These are phyloP conservation scores for Papilio xuthus DNA, from an alignment of 1,140 invertebrate genomes.

Conservation along the genomic window DNA sequence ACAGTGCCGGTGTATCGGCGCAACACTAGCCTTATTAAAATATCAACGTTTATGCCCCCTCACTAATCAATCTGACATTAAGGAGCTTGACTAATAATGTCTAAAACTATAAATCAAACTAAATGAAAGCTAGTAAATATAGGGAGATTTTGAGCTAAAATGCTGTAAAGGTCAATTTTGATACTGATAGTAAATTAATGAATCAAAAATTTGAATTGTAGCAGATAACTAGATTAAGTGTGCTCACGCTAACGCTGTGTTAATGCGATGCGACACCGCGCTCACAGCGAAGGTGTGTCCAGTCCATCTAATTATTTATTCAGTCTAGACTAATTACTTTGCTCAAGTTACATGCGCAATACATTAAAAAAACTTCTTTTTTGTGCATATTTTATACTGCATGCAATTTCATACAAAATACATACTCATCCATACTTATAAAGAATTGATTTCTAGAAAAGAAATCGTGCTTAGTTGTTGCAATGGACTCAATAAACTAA, in stretches of 20 bases:
- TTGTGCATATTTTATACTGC: not conserved
- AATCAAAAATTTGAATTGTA: not conserved
- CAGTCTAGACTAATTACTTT: constrained; percentile 20
- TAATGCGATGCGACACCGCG: constrained; percentile 11
- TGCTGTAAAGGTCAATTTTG: not conserved
- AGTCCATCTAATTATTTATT: constrained; percentile 17
- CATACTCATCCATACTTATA: not conserved
- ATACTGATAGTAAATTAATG: not conserved
- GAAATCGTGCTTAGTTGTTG: too few relatives aligned
- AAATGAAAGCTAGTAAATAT: too few relatives aligned
- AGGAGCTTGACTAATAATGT: too few relatives aligned
- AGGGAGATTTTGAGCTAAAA: too few relatives aligned
- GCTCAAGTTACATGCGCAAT: not conserved
- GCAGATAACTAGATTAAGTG: not conserved
- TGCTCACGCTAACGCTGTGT: not conserved
- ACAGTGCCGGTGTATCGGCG: too few relatives aligned
- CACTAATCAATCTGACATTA: too few relatives aligned
- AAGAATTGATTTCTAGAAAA: not conserved
- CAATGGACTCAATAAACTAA: too few relatives aligned
- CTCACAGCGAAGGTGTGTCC: constrained; percentile 13
- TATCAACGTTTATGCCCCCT: too few relatives aligned
- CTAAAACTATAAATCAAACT: too few relatives aligned
- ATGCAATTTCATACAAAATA: not conserved
- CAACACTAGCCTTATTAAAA: too few relatives aligned
- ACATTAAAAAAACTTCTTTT: not conserved